Evolutionary conservation across 2,113 vertebrate species (phyloP).

Genomic region (Brienomyrus longianalis): DNA sequence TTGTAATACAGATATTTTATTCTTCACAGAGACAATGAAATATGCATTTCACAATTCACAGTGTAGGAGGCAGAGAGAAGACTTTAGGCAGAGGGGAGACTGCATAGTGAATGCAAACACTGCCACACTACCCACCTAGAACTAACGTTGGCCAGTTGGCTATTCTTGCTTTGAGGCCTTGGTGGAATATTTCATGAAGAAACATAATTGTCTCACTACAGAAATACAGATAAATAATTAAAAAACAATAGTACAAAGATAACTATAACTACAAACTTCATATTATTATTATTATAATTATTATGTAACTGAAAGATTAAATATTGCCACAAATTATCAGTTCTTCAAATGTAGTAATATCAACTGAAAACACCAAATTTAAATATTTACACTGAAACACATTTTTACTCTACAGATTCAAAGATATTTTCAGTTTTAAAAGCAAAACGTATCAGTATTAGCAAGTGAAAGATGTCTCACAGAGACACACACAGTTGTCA

Average conservation of each 20-base stretch:
- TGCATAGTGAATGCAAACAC: background rate
- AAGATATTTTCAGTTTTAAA: background rate
- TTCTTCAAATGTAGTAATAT: background rate
- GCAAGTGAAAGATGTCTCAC: background rate
- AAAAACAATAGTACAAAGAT: slow-evolving; percentile 7
- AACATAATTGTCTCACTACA: slow-evolving; percentile 98
- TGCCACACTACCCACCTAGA: slow-evolving; percentile 73
- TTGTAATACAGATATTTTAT: slow-evolving; percentile 34
- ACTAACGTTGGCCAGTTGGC: slow-evolving; percentile 97
- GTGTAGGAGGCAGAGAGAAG: background rate
- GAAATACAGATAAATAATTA: slow-evolving; percentile 31
- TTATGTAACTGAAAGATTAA: background rate
- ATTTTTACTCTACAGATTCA: background rate
- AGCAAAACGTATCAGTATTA: background rate
- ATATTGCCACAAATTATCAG: background rate
- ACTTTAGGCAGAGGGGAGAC: background rate
- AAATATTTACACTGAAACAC: background rate
- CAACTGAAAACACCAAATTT: background rate
- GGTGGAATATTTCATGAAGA: slow-evolving; percentile 98
- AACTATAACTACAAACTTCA: background rate
- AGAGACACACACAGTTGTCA: background rate
- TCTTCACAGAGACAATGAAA: background rate
- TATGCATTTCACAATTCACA: background rate
- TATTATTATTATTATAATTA: background rate
- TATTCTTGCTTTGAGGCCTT: slow-evolving; percentile 93